Conservation (phyloP, 2,888 invertebrate genomes). For the Parnassius glacialis region DNA sequence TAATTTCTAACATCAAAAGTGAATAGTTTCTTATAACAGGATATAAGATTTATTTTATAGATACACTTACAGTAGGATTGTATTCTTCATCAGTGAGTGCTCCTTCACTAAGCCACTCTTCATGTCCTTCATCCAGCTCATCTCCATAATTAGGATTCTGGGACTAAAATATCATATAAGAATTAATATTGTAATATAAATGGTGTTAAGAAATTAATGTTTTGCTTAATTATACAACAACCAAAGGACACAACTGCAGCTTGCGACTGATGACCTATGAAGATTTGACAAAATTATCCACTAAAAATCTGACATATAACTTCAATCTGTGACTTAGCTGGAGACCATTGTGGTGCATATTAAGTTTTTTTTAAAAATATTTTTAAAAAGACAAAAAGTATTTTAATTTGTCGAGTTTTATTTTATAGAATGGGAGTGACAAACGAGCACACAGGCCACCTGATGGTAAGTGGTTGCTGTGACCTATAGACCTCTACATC, state of each 20-base stretch:
- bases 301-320: neutral
- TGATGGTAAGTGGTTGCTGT: no score
- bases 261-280: no score
- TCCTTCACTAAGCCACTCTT: conserved; percentile 71
- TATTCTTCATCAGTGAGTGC: conserved; percentile 66
- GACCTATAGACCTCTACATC: no score
- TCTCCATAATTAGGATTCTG: conserved; percentile 28
- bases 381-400: no score
- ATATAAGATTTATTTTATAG: neutral
- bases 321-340: neutral
- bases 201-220: neutral
- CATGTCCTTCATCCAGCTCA: conserved; percentile 56
- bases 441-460: no score
- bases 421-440: no score
- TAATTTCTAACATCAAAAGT: no score
- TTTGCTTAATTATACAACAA: neutral
- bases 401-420: no score
- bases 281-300: neutral
- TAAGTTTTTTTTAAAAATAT: no score
- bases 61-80: conserved; percentile 44
- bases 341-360: neutral
- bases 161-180: neutral
- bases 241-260: neutral
- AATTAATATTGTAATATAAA: neutral
- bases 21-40: no score